These are phyloP conservation scores for Halictus rubicundus DNA, from an alignment of 1,140 invertebrate genomes.

Conservation along the genomic window DNA sequence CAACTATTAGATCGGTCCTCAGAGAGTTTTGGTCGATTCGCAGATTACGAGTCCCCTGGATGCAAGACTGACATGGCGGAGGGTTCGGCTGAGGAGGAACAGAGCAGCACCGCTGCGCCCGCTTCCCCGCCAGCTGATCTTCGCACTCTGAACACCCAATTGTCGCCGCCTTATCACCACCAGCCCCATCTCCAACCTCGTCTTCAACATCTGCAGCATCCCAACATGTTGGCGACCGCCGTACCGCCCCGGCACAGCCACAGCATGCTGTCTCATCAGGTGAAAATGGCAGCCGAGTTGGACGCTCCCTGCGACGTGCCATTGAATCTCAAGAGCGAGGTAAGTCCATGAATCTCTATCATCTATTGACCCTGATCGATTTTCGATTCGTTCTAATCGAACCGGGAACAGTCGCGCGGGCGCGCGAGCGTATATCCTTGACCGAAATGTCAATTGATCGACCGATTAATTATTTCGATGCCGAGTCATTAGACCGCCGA, in stretches of 20 bases:
- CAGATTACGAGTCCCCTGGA: conserved; percentile 79
- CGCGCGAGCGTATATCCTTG: neutral
- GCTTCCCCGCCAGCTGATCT: conserved; percentile 80
- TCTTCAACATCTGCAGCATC: conserved; percentile 77
- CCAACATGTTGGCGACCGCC: conserved; percentile 79
- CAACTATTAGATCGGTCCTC: conserved; percentile 65
- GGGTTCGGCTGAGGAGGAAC: conserved; percentile 81
- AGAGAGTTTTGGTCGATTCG: conserved; percentile 68
- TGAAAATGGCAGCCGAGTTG: conserved; percentile 76
- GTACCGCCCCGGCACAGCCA: conserved; percentile 77
- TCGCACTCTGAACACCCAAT: conserved; percentile 78
- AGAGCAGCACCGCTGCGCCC: conserved; percentile 80
- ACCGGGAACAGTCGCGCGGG: conserved; percentile 9
- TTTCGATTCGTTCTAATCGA: conserved; percentile 42
- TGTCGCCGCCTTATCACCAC: conserved; percentile 77
- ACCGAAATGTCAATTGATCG: neutral
- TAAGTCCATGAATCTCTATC: conserved; percentile 64
- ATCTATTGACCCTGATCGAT: conserved; percentile 39
- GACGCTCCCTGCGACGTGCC: conserved; percentile 78
- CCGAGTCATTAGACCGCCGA: neutral
- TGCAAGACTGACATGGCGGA: conserved; percentile 81
- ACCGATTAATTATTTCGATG: neutral
- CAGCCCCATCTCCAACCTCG: conserved; percentile 72
- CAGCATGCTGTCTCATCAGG: conserved; percentile 77
- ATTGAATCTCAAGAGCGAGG: conserved; percentile 80